A percentile compares a stretch with the other conserved stretches of the same genome.
These are phyloP conservation scores for Cyprinus carpio DNA, from an alignment of 2,113 vertebrate genomes.

Conservation along the genomic window DNA sequence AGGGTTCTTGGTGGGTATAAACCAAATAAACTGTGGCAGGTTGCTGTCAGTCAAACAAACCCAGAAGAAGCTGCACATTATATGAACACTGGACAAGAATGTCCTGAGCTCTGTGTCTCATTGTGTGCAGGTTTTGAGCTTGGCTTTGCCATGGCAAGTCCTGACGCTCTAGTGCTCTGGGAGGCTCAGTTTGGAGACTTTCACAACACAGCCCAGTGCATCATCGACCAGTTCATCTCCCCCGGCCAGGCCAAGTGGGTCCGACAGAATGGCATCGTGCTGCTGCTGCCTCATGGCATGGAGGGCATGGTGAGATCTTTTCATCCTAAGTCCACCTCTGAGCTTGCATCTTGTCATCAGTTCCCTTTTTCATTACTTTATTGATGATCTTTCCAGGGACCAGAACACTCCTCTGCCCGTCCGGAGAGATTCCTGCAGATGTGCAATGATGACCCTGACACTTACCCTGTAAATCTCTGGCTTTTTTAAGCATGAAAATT, in stretches of 20 bases:
- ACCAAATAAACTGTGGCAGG: background rate
- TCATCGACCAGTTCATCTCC: constrained; percentile 91
- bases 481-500: constrained; percentile 9
- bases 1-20: constrained; percentile 79
- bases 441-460: constrained; percentile 91
- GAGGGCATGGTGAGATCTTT: constrained; percentile 82
- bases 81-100: background rate
- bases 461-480: constrained; percentile 81
- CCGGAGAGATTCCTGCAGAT: constrained; percentile 93
- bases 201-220: constrained; percentile 87
- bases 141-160: constrained; percentile 92
- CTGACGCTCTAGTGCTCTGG: constrained; percentile 88
- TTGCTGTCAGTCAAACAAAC: background rate
- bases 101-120: background rate
- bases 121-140: constrained; percentile 79
- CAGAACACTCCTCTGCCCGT: constrained; percentile 90
- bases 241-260: constrained; percentile 90
- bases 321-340: background rate
- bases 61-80: background rate
- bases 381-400: constrained; percentile 76
- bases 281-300: constrained; percentile 83
- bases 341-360: background rate
- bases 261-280: constrained; percentile 85
- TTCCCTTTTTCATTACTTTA: background rate
- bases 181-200: constrained; percentile 88